Base-by-base conservation (phyloP, 1,140 invertebrate species). In the Apis laboriosa region DNA sequence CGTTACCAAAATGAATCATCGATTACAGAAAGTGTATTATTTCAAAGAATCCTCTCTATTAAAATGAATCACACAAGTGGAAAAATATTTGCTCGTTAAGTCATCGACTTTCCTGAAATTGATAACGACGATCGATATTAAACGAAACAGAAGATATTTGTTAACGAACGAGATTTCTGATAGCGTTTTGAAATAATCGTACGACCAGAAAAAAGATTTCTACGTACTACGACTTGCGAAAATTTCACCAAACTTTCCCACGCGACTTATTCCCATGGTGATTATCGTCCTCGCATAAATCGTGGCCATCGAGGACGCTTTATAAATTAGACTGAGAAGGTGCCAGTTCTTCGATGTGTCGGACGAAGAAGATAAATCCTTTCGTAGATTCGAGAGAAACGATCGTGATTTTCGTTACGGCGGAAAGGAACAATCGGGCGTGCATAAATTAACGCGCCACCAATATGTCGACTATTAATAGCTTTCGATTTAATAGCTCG, bases 201-300 rank as follows among this genome's bases (percentile, higher is more conserved):
- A 34, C 21, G 75, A 79, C 72, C 80, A 84, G 76, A 80, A 84
- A 86, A 60, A 61, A 15, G 34, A 67, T 86, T 83, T 71, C 80
- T 77, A 76, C 56, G 72, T 43, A 63, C 67, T 24, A 24, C 24
- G 72, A 84, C 56, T 67, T 53, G 85, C 83, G 86, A 87, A 87
- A 87, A 87, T 86, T 77, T 87, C 86, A 80, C 82, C 72, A n/a
- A 84, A 87, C 85, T 80, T 86, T 87, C 85, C 72, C 86, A 87
- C 85, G 85, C 80, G 63, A 86, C 77, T 84, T 72, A 84, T 83
- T 86, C 76, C 63, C 71, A 86, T 72, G 80, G 77, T 55, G 73
- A 60, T 85, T 83, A 86, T 83, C 76, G 24, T 55, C 66, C 34
- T 72, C 76, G 43, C 70, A 73, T 77, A 86, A 83, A 84, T 80